Base-by-base conservation (phyloP, 1,140 invertebrate species). In the Drosophila chauvacae region DNA sequence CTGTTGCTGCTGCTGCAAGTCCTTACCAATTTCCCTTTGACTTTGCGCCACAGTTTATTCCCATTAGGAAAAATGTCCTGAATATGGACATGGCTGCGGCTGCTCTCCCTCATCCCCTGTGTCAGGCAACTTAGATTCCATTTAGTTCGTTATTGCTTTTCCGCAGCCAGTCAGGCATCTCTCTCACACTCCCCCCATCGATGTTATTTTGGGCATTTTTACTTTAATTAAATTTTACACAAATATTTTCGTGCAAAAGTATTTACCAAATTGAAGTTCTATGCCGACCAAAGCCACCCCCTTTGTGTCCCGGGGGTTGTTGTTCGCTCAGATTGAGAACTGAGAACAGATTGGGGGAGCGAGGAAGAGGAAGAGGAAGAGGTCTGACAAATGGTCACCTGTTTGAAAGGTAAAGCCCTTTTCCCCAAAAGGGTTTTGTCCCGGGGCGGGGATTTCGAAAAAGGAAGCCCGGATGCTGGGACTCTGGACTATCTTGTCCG, bases 141-240 rank as follows among this genome's bases (percentile, higher is more conserved):
- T 60, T 72, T 72, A 72, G 56, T 61, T 64, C 33, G 33, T 63
- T 69, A 59, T 81, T 77, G 74, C 51, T 39, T 56, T 55, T 55
- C 45, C 47, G 30, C 51, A 55, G 51, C 20, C 53, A 55, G 51
- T 23, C 53, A 26, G 53, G 14, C 53, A 41, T 23, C 53, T 57
- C 45, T 26, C 20, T 23, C 45, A 13, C 45, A 13, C 68, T 7
- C 28, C 30, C 30, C 30, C 30, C 56, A 57, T 55, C 70, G 37
- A 72, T 84, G 81, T 80, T 80, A 77, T 81, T 70, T 69, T 68
- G 53, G 51, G 83, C 53, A 82, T 80, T 86, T 86, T 76, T 63
- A 56, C 71, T 80, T 87, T 83, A 87, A 87, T 87, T 87, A 87
- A 87, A 87, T 87, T 87, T 83, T 88, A 83, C 66, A 77, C 80